These are phyloP conservation scores for Aradophagus sp. DNA, from an alignment of 1,140 invertebrate species.

Conservation along the genomic window DNA sequence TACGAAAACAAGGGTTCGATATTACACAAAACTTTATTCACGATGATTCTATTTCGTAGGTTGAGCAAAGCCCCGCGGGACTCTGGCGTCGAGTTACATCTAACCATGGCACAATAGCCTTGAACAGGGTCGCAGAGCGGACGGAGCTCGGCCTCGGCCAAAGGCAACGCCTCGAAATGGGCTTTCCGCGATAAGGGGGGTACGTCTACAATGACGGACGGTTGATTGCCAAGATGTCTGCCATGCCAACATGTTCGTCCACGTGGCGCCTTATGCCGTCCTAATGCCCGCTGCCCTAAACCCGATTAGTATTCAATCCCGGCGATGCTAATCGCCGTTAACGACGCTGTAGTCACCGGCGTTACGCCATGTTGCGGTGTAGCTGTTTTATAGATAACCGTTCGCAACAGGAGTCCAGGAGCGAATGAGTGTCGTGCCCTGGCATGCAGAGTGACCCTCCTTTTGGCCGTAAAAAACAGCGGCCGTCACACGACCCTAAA, in stretches of 20 bases:
- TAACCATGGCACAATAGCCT: slow-evolving; percentile 15
- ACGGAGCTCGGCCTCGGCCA: too few species aligned
- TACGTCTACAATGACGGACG: slow-evolving; percentile 21
- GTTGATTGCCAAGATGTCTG: slow-evolving; percentile 37
- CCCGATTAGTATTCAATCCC: slow-evolving; percentile 68
- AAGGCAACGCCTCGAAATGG: slow-evolving; percentile 39
- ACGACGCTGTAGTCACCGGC: slow-evolving; percentile 35
- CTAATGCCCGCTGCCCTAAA: slow-evolving; percentile 67
- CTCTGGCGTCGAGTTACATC: slow-evolving; percentile 8
- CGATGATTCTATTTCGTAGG: too few species aligned
- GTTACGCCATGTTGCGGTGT: slow-evolving; percentile 37
- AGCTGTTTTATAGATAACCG: slow-evolving; percentile 68
- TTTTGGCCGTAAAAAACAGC: slow-evolving; percentile 25
- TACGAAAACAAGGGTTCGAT: too few species aligned
- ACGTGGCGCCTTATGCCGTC: slow-evolving; percentile 58
- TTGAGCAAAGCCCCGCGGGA: too few species aligned
- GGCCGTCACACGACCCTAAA: slow-evolving; percentile 66
- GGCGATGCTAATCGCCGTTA: slow-evolving; percentile 48
- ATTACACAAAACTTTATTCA: too few species aligned
- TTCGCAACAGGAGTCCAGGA: slow-evolving; percentile 67
- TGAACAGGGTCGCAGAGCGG: slow-evolving; percentile 29
- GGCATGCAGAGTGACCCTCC: slow-evolving; percentile 1
- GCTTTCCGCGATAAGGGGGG: slow-evolving; percentile 40
- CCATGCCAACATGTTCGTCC: slow-evolving; percentile 50
- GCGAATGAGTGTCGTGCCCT: slow-evolving; percentile 10